These are phyloP conservation scores for Holocentrus rufus DNA, from an alignment of 2,797 vertebrate species.

Conservation along the genomic window DNA sequence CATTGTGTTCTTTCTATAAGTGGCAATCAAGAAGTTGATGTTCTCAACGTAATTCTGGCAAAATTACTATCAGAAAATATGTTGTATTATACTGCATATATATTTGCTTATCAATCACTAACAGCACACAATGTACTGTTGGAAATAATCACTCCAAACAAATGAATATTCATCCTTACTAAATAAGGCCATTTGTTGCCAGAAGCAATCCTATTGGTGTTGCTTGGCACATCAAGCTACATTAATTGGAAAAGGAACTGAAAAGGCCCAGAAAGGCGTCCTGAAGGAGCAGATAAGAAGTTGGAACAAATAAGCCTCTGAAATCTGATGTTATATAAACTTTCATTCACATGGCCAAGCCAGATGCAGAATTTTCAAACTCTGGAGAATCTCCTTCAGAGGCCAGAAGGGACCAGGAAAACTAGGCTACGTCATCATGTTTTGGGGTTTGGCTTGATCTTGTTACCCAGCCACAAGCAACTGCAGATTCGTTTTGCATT, in stretches of 20 bases:
- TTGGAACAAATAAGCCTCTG: slow-evolving; percentile 48
- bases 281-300: slow-evolving; percentile 71
- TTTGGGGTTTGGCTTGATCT: slow-evolving; percentile 38
- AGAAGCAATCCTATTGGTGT: slow-evolving; percentile 55
- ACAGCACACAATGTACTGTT: slow-evolving; percentile 54
- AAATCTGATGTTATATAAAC: slow-evolving; percentile 64
- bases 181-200: slow-evolving; percentile 75
- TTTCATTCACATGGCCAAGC: slow-evolving; percentile 44
- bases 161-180: slow-evolving; percentile 74
- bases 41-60: slow-evolving; percentile 48
- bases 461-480: slow-evolving; percentile 25
- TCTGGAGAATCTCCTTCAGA: no score
- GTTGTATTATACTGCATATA: slow-evolving; percentile 45
- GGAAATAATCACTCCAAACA: slow-evolving; percentile 68
- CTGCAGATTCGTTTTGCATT: slow-evolving; percentile 25
- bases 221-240: slow-evolving; percentile 64
- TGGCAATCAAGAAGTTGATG: slow-evolving; percentile 33
- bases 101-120: slow-evolving; percentile 71
- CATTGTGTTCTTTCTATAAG: slow-evolving; percentile 28
- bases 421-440: slow-evolving; percentile 36
- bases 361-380: slow-evolving; percentile 37
- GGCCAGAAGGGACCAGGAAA: slow-evolving; percentile 1
- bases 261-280: slow-evolving; percentile 60
- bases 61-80: slow-evolving; percentile 44
- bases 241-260: slow-evolving; percentile 69